Evolutionary conservation across 2,113 vertebrate species (phyloP).

Genomic region (Mesembrinibis cayennensis): DNA sequence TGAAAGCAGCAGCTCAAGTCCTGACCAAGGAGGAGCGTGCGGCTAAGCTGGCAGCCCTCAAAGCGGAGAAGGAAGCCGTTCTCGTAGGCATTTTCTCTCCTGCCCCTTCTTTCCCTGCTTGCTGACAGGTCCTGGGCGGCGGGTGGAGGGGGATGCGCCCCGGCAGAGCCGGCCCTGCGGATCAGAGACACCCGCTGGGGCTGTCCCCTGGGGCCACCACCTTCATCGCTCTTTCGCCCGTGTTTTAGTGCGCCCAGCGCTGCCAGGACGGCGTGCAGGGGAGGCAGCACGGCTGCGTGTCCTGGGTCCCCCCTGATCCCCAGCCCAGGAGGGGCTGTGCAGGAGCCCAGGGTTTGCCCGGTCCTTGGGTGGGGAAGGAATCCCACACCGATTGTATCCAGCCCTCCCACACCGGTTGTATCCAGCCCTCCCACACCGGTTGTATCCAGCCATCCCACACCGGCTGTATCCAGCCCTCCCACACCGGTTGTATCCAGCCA

Average conservation of each 20-base stretch:
- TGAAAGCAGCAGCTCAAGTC: slow-evolving; percentile 67
- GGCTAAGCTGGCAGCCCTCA: slow-evolving; percentile 50
- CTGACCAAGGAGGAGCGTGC: slow-evolving; percentile 71
- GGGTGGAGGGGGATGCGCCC: background rate
- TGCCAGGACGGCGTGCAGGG: background rate
- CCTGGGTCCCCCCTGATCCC: background rate
- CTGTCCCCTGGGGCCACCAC: background rate
- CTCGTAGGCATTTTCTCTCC: slow-evolving; percentile 43
- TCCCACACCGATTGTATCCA: background rate
- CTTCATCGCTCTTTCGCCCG: no score
- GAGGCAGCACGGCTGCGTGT: background rate
- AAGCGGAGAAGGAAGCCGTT: slow-evolving; percentile 68
- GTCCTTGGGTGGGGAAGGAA: background rate
- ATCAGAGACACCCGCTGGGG: no score
- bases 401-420: background rate
- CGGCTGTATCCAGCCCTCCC: no score
- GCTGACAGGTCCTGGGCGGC: rapidly evolving
- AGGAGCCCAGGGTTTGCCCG: background rate
- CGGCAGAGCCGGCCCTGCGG: background rate
- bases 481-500: no score
- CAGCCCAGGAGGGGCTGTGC: background rate
- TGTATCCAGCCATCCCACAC: no score
- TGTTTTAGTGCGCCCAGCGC: rapidly evolving
- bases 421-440: no score
- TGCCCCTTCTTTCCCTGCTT: no score